Percentiles rank a stretch among this genome's conserved stretches.
These are phyloP conservation scores for Manduca sexta DNA, from an alignment of 1,140 invertebrate genomes.

Conservation along the genomic window DNA sequence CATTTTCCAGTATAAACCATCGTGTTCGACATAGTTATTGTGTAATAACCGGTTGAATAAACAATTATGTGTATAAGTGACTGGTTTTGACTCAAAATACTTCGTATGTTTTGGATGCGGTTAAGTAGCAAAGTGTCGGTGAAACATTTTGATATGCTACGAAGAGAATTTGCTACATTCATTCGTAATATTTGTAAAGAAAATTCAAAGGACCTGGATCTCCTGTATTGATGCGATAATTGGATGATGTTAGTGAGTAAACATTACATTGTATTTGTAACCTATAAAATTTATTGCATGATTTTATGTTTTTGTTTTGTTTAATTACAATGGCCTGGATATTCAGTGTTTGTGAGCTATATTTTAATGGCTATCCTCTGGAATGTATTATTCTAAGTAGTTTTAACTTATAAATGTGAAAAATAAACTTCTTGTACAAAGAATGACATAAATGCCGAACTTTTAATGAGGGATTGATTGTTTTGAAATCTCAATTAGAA, in stretches of 20 bases:
- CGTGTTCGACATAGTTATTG: constrained; percentile 17
- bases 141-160: background rate
- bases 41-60: background rate
- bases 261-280: constrained; percentile 1
- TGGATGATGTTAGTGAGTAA: constrained; percentile 6
- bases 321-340: no score
- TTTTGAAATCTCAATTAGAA: no score
- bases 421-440: no score
- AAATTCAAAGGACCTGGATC: background rate
- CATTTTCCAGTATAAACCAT: constrained; percentile 17
- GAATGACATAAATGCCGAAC: no score
- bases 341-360: no score
- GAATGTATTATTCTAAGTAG: no score
- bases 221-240: background rate
- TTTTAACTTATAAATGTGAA: no score
- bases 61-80: background rate
- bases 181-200: background rate
- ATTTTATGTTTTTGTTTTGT: background rate
- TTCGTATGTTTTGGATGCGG: constrained; percentile 3
- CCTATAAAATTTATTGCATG: background rate
- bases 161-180: background rate
- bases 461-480: no score
- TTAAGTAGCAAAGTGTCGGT: background rate
- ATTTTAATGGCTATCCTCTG: no score
- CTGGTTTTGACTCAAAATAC: background rate